Conservation (phyloP, 2,113 vertebrate species). For the Sinosuthora webbiana region DNA sequence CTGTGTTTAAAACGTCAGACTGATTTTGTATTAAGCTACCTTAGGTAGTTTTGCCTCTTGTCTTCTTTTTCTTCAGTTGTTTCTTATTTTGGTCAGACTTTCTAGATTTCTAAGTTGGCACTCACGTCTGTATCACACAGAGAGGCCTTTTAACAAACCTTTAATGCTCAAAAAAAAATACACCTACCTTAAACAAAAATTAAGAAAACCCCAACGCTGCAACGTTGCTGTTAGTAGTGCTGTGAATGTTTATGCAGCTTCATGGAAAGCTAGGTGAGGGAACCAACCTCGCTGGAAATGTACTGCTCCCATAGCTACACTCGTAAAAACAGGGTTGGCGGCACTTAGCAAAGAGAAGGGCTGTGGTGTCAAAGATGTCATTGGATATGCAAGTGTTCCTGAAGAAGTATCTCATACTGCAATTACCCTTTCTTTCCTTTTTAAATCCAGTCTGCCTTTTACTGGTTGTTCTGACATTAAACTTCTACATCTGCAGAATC, state of each 20-base stretch:
- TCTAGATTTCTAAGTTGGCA: background rate
- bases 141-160: background rate
- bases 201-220: too few relatives aligned
- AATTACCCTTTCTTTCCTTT: background rate
- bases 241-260: background rate
- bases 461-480: background rate
- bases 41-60: background rate
- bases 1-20: background rate
- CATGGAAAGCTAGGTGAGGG: background rate
- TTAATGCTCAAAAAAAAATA: background rate
- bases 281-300: background rate
- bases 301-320: background rate
- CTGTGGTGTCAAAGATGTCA: background rate
- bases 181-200: background rate
- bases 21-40: background rate
- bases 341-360: background rate
- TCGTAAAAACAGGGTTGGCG: background rate
- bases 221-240: background rate
- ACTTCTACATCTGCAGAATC: background rate
- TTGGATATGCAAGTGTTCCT: fast-evolving
- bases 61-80: too few relatives aligned
- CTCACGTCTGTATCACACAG: fast-evolving
- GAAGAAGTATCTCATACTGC: background rate
- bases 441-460: background rate
- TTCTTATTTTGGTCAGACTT: background rate